Base-by-base conservation (phyloP, 37 sponge, comb jelly and placozoan species). In the Cliona cf. orientalis region DNA sequence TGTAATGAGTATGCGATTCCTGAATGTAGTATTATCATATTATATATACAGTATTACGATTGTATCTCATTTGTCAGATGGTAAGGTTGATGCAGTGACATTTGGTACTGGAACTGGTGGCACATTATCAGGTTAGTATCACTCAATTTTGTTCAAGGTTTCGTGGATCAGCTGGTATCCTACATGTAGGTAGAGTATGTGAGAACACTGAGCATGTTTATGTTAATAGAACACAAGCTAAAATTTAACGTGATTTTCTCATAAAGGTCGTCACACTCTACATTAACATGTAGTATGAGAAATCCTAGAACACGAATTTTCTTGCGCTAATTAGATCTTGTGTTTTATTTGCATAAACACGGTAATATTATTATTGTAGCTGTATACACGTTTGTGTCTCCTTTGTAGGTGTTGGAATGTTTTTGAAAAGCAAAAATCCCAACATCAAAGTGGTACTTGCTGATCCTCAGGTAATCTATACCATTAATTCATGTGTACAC, bases 71-170 rank as follows among this genome's bases (percentile, higher is more conserved):
- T 66, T 40, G 3, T 28, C 71, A 92, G 92, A 80, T 34, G 95
- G 95, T 31, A 80, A 79, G 35, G 95, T 94, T 19, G 80, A 83
- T 84, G 95, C 92, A 62, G 92, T 94, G 14, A 91, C 91, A 35
- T 94, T 94, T 73, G 80, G 74, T 17, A 94, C 95, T 58, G 95
- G 95, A 1, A 91, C 95, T 34, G 95, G 95, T 32, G 95, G 95
- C 7, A 94, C 95, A 40, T 49, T 94, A 57, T 89, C 95, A 42
- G 95, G 94, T 90, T 6, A 28, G 28, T 61, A 28, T 6, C 12
- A 9, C 7, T 6, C n/a, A 6, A 61, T 61, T 61, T 26, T 28
- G 17, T 31, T 37, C 38, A 36, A 21, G 68, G 63, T n/a, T n/a
- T 25, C 5, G 5, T 25, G 63, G 12, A 25, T n/a, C n/a, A 61